A percentile compares a stretch with the other conserved stretches of the same genome.
These are phyloP conservation scores for Channa striata DNA, from an alignment of 2,797 vertebrate genomes.

Conservation along the genomic window DNA sequence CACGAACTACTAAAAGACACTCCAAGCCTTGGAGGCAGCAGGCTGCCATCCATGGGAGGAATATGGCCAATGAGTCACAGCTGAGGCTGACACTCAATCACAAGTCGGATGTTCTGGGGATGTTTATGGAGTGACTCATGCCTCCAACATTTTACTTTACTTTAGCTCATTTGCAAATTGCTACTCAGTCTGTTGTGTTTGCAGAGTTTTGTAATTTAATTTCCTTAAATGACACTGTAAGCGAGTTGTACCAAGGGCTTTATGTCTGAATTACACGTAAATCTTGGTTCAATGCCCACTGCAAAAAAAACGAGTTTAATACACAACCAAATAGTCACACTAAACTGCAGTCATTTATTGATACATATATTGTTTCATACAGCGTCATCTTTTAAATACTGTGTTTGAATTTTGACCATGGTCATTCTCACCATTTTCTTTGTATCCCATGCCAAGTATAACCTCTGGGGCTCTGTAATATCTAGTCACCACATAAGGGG, in stretches of 20 bases:
- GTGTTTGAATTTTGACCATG: not conserved
- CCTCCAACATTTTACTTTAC: constrained; percentile 34
- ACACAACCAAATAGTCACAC: constrained; percentile 2
- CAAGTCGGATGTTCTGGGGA: constrained; percentile 37
- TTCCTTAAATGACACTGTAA: not conserved
- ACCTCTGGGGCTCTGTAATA: constrained; percentile 99
- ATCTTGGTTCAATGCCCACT: not conserved
- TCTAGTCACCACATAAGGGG: constrained; percentile 97
- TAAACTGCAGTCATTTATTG: not conserved
- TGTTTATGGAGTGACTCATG: constrained; percentile 56
- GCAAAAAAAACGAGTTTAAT: not conserved
- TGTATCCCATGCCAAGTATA: constrained; percentile 99
- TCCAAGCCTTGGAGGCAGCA: constrained; percentile 43
- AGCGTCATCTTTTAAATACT: not conserved
- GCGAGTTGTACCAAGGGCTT: not conserved
- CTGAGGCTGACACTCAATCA: constrained; percentile 42
- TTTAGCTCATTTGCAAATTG: constrained; percentile 22
- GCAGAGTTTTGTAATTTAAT: not conserved
- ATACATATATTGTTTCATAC: not conserved
- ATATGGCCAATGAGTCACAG: constrained; percentile 56
- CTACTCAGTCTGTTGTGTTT: constrained; percentile 4
- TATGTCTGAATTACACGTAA: not conserved
- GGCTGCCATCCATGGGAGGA: constrained; percentile 50
- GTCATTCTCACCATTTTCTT: constrained; percentile 94
- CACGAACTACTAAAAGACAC: constrained; percentile 54